Evolutionary conservation across 2,888 invertebrate genomes (phyloP), one percentile per base, ranked within the genome.

Genomic region (Aspidapion aeneum): DNA sequence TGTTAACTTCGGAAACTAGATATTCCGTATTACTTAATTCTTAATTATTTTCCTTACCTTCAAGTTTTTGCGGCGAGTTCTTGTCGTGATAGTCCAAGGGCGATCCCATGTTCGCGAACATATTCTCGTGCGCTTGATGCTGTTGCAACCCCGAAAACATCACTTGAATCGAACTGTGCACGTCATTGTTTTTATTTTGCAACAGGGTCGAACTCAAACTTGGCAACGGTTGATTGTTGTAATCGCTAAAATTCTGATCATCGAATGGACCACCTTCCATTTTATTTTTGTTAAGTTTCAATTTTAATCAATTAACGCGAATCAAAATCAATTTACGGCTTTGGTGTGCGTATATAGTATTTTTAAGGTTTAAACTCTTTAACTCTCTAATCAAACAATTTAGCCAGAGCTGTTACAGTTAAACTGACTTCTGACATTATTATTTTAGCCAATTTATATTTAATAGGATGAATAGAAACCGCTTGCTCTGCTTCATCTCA

Each of bases 241-340:
- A 92, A 80, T 93, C 92, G 69, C 86, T 83, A 79, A 92, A 93
- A 76, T 90, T 87, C 74, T 90, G 89, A 76, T 93, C 93, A 77
- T 93, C 93, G 80, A 92, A 84, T 35, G 85, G 85, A 49, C 54
- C 61, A 70, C 82, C 88, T 79, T 91, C 91, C 90, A 92, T 88
- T 35, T 35, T 35, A 7, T 35, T 35, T 35, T 35, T 12, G 35
- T 35, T n/a, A n/a, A n/a, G n/a, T n/a, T n/a, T n/a, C n/a, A n/a
- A n/a, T n/a, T n/a, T n/a, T n/a, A 12, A 64, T 66, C 79, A 79
- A 70, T 73, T 71, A 71, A 73, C 69, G 58, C 66, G 77, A 78
- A 78, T 77, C 75, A 75, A 73, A 67, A 69, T 74, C 73, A 77
- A 76, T 76, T 76, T 72, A 70, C 69, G 60, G 56, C 60, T 63